Conservation (phyloP, 1,140 invertebrate genomes). For the Ectropis grisescens region DNA sequence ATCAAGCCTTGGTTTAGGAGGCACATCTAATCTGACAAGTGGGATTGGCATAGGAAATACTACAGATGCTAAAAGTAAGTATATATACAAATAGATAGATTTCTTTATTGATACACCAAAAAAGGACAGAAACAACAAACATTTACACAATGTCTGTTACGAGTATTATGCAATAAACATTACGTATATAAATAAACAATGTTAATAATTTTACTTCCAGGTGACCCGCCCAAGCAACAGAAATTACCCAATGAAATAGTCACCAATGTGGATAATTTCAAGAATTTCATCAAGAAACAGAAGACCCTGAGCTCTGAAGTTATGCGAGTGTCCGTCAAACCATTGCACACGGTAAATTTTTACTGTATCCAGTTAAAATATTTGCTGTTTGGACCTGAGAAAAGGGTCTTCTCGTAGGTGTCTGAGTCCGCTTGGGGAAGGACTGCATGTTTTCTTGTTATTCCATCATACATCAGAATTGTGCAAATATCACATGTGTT, state of each 20-base stretch:
- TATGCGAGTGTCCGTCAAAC: slow-evolving; percentile 78
- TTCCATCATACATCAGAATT: no score
- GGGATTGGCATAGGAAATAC: slow-evolving; percentile 20
- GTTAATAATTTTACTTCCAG: no score
- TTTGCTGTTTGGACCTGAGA: background rate
- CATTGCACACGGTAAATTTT: slow-evolving; percentile 72
- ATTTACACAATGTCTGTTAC: no score
- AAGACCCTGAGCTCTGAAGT: slow-evolving; percentile 87
- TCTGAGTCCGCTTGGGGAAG: no score
- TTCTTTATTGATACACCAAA: no score
- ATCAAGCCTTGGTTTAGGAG: slow-evolving; percentile 43
- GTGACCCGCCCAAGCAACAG: slow-evolving; percentile 50
- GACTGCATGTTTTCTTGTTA: no score
- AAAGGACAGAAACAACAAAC: no score
- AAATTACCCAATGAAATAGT: slow-evolving; percentile 80
- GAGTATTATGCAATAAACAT: no score
- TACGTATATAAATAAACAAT: no score
- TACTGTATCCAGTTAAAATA: background rate
- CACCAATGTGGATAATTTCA: slow-evolving; percentile 72
- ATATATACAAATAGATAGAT: background rate
- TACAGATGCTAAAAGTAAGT: slow-evolving; percentile 44
- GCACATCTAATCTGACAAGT: slow-evolving; percentile 19
- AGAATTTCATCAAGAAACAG: slow-evolving; percentile 86
- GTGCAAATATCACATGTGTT: no score
- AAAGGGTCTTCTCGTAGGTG: no score